A percentile compares a stretch with the other conserved stretches of the same genome.
Evolutionary conservation across 2,113 vertebrate genomes (phyloP).

Genomic region (Anolis carolinensis): DNA sequence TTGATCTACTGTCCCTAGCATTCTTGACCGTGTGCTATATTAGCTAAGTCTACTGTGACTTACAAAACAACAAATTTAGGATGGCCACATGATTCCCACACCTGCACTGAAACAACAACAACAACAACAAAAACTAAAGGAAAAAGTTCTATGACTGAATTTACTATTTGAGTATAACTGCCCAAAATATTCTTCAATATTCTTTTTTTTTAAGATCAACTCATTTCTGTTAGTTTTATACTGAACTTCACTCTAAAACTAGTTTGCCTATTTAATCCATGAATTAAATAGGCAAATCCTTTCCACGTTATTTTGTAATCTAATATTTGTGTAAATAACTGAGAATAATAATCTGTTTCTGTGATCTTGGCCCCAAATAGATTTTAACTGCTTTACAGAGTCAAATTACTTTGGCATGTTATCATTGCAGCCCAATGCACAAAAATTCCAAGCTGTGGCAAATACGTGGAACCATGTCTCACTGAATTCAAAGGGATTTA

Average conservation of each 20-base stretch:
- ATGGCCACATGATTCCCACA: too few species aligned
- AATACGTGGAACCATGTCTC: neutral
- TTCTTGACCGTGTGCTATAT: too few species aligned
- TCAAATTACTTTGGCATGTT: neutral
- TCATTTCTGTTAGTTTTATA: neutral
- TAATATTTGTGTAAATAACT: neutral
- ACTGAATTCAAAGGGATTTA: neutral
- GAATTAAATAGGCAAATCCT: neutral
- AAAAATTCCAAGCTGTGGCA: too few species aligned
- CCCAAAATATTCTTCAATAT: neutral
- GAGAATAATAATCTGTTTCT: neutral
- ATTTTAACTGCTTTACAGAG: neutral
- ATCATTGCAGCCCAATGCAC: neutral
- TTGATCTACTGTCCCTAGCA: too few species aligned
- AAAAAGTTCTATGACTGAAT: neutral
- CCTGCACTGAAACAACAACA: too few species aligned
- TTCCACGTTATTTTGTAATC: neutral
- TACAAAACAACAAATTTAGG: too few species aligned
- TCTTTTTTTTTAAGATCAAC: neutral
- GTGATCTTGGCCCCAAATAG: neutral
- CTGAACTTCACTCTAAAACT: neutral
- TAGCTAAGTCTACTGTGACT: too few species aligned
- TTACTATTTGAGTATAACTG: neutral
- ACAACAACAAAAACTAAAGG: too few species aligned
- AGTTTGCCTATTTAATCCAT: neutral